These are phyloP conservation scores for Neodon shergylaensis DNA, from an alignment of 2,113 vertebrate genomes.

Conservation along the genomic window DNA sequence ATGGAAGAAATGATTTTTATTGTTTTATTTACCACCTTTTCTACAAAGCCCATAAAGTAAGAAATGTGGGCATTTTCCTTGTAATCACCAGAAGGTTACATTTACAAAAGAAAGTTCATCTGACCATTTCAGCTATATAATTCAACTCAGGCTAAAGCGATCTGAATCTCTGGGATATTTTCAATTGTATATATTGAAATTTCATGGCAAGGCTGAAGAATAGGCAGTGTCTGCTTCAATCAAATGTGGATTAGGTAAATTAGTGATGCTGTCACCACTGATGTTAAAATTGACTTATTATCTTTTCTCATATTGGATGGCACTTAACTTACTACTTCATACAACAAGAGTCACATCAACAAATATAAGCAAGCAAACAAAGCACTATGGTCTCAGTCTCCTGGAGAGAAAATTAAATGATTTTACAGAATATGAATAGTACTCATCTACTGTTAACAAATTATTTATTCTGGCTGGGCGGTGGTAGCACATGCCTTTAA, in stretches of 20 bases:
- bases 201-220: background rate
- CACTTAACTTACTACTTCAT: background rate
- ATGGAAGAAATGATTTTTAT: background rate
- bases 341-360: background rate
- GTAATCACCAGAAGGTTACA: background rate
- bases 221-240: background rate
- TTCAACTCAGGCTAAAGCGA: background rate
- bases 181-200: background rate
- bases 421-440: background rate
- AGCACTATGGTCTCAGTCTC: background rate
- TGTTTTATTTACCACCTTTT: background rate
- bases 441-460: background rate
- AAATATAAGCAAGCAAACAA: background rate
- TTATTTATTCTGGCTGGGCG: background rate
- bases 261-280: background rate
- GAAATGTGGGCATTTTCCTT: background rate
- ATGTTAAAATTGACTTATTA: too few species aligned
- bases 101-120: background rate
- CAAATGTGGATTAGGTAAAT: background rate
- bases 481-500: too few species aligned
- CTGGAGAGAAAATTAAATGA: background rate
- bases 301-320: background rate
- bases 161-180: background rate
- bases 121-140: background rate
- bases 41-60: background rate